These are phyloP conservation scores for Teinopalpus imperialis DNA, from an alignment of 2,888 invertebrate genomes.

Conservation along the genomic window DNA sequence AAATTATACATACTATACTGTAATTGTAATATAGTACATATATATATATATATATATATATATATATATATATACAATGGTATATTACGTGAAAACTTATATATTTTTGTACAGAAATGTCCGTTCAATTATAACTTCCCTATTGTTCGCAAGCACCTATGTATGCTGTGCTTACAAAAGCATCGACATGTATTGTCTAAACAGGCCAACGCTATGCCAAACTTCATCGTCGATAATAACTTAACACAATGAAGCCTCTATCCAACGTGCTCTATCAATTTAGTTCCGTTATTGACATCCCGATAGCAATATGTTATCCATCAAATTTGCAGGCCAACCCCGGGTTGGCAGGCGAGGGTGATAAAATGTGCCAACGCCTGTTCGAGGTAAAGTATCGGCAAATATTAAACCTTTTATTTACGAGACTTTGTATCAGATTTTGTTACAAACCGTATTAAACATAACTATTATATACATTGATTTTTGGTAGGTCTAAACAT, in stretches of 20 bases:
- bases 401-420: slow-evolving; percentile 23
- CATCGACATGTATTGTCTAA: slow-evolving; percentile 9
- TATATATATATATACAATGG: no score
- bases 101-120: no score
- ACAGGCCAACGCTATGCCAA: slow-evolving; percentile 12
- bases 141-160: slow-evolving; percentile 1
- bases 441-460: slow-evolving; percentile 2
- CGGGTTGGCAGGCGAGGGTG: slow-evolving; percentile 35
- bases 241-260: slow-evolving; percentile 30
- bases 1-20: no score
- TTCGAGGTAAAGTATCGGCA: slow-evolving; percentile 21
- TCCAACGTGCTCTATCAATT: slow-evolving; percentile 69
- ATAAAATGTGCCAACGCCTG: slow-evolving; percentile 33
- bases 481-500: no score
- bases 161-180: slow-evolving; percentile 4
- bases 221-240: slow-evolving; percentile 27
- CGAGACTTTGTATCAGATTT: slow-evolving; percentile 11
- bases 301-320: slow-evolving; percentile 56
- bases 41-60: no score
- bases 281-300: slow-evolving; percentile 61
- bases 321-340: slow-evolving; percentile 52
- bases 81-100: no score
- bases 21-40: no score
- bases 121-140: no score
- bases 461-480: slow-evolving; percentile 2